Conservation (phyloP, 2,888 invertebrate genomes). For the Drosophila aldrichi region DNA sequence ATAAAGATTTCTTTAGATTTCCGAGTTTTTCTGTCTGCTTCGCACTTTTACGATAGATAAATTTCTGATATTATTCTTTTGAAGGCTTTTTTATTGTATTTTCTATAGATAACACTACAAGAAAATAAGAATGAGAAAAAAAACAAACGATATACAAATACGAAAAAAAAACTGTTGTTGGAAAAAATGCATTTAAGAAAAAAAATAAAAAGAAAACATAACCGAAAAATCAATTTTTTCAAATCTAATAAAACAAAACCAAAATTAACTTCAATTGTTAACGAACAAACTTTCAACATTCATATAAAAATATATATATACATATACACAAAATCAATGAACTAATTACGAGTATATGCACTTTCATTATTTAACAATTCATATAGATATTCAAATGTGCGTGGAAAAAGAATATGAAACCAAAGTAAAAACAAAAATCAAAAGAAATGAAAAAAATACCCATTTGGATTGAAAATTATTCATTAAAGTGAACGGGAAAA, state of each 20-base stretch:
- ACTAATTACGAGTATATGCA: slow-evolving; percentile 52
- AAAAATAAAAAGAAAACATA: slow-evolving; percentile 39
- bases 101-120: slow-evolving; percentile 44
- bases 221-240: slow-evolving; percentile 17
- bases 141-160: slow-evolving; percentile 22
- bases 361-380: slow-evolving; percentile 64
- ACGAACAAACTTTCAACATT: slow-evolving; percentile 49
- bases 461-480: slow-evolving; percentile 70
- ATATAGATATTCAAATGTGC: slow-evolving; percentile 42
- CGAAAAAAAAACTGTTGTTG: slow-evolving; percentile 64
- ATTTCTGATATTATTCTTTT: slow-evolving; percentile 42
- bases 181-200: slow-evolving; percentile 70
- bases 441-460: slow-evolving; percentile 21
- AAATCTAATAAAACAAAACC: slow-evolving; percentile 42
- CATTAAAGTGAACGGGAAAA: slow-evolving; percentile 60
- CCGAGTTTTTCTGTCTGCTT: slow-evolving; percentile 48
- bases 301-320: slow-evolving; percentile 37
- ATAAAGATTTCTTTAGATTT: slow-evolving; percentile 51
- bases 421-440: slow-evolving; percentile 17
- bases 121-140: slow-evolving; percentile 22
- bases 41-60: slow-evolving; percentile 31
- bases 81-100: slow-evolving; percentile 52
- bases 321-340: slow-evolving; percentile 27
- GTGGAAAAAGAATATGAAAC: slow-evolving; percentile 23
- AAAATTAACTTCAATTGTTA: slow-evolving; percentile 52